Evolutionary conservation across 2,113 vertebrate genomes (phyloP).

Genomic region (Eurystomus gularis): DNA sequence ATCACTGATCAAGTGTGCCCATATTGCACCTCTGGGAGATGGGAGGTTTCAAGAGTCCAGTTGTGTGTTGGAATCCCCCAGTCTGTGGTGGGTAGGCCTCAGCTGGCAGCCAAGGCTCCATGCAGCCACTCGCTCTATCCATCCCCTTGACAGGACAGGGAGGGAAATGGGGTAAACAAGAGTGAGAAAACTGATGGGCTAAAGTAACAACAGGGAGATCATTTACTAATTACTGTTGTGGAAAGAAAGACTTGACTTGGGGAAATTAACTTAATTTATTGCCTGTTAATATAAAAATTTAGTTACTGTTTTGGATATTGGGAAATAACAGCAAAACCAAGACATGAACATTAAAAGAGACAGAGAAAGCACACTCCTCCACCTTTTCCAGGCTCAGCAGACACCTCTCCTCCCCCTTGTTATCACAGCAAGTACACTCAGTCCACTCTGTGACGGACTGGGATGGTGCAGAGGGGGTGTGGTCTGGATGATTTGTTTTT

Average conservation of each 20-base stretch:
- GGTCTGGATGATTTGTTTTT: rapidly evolving
- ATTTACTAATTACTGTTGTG: background rate
- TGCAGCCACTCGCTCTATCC: rapidly evolving
- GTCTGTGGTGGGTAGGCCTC: background rate
- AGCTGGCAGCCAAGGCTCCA: background rate
- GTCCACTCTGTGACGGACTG: rapidly evolving
- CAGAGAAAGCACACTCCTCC: background rate
- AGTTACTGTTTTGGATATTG: background rate
- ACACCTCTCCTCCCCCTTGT: background rate
- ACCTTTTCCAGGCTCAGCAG: background rate
- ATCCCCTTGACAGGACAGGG: rapidly evolving
- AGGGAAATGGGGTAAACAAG: background rate
- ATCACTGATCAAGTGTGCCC: background rate
- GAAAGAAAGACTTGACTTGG: rapidly evolving
- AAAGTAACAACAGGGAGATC: background rate
- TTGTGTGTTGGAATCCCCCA: background rate
- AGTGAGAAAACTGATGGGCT: background rate
- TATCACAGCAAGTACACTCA: background rate
- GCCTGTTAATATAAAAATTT: background rate
- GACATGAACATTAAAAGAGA: rapidly evolving
- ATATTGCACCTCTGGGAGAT: background rate
- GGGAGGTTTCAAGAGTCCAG: background rate
- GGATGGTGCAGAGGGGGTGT: rapidly evolving
- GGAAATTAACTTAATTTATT: background rate
- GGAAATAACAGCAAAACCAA: background rate